These are phyloP conservation scores for Steatocranus sp. DNA, from an alignment of 2,797 vertebrate genomes.

Conservation along the genomic window DNA sequence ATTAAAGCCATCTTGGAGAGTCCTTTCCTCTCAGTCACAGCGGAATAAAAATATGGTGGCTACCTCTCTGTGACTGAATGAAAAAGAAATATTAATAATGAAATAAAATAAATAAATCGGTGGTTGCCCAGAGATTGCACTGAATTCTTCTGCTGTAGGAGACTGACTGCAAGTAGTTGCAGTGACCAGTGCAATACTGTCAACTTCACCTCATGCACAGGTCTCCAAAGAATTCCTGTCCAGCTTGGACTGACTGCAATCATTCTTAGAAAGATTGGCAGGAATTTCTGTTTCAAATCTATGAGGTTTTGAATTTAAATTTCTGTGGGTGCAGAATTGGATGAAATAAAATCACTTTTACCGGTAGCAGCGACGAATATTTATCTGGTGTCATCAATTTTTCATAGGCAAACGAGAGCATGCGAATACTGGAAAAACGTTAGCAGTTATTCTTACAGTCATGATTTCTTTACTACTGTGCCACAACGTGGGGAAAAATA, in stretches of 20 bases:
- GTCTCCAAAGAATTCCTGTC: background rate
- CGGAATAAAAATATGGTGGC: background rate
- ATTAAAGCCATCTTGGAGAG: background rate
- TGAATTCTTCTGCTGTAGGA: background rate
- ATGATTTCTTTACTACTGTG: background rate
- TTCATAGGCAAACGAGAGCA: background rate
- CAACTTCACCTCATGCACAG: background rate
- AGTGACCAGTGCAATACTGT: background rate
- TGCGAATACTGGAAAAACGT: background rate
- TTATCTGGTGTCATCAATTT: background rate
- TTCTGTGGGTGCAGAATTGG: background rate
- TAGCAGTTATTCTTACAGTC: background rate
- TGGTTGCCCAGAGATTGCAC: background rate
- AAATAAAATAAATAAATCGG: background rate
- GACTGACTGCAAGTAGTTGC: background rate
- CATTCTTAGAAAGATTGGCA: background rate
- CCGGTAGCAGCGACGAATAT: accelerated
- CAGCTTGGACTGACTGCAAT: background rate
- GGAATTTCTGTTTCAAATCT: background rate
- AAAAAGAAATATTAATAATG: background rate
- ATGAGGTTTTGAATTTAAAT: background rate
- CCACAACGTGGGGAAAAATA: background rate
- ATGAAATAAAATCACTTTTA: background rate
- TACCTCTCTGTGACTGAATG: background rate
- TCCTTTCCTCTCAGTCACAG: background rate